Evolutionary conservation across 2,888 invertebrate genomes (phyloP).

Genomic region (Acrobasis consociella): DNA sequence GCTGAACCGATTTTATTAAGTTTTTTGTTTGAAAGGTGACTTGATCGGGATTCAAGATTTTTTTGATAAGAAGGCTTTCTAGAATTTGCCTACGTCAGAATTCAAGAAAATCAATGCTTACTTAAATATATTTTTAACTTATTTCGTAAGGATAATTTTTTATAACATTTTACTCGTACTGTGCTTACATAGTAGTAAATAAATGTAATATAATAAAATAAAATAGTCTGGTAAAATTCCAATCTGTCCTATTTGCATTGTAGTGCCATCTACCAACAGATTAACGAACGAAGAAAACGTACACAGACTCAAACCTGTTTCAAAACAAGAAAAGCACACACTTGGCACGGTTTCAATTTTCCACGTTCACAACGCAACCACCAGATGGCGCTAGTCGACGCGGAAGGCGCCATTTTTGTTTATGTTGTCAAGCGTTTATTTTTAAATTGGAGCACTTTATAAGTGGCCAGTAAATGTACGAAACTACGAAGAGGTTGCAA

Average conservation of each 20-base stretch:
- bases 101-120: no score
- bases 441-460: constrained; percentile 73
- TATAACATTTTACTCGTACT: no score
- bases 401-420: constrained; percentile 50
- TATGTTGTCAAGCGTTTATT: constrained; percentile 69
- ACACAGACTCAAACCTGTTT: constrained; percentile 35
- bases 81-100: no score
- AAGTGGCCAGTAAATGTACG: constrained; percentile 68
- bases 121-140: no score
- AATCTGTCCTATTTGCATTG: constrained; percentile 2
- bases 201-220: no score
- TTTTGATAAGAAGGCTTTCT: no score
- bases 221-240: no score
- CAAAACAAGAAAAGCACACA: constrained; percentile 29
- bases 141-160: no score
- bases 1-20: no score
- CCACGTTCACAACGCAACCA: constrained; percentile 38
- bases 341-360: constrained; percentile 54
- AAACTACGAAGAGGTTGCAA: constrained; percentile 42
- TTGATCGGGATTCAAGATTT: no score
- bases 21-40: no score
- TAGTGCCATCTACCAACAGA: constrained; percentile 40
- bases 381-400: constrained; percentile 59
- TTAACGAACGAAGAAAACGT: constrained; percentile 29
- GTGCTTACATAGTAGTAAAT: no score